Evolutionary conservation across 2,888 invertebrate species (phyloP).

Genomic region (Nomada goodeniana): DNA sequence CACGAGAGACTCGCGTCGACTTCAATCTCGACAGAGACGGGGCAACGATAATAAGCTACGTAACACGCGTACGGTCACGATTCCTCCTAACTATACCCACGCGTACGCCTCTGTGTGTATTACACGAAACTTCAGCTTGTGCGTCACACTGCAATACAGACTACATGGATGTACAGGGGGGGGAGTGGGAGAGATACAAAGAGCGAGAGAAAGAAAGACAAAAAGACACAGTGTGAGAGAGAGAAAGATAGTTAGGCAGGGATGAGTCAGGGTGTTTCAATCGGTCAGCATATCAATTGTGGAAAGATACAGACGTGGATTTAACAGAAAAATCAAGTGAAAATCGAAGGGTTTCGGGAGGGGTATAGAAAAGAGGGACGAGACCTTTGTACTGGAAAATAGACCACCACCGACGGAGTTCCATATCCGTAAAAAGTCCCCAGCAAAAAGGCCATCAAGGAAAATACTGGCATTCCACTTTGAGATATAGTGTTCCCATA

Average conservation of each 20-base stretch:
- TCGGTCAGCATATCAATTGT: constrained; percentile 53
- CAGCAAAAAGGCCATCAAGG: constrained; percentile 73
- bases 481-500: constrained; percentile 67
- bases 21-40: constrained; percentile 11
- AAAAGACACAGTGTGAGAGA: background rate
- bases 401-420: constrained; percentile 72
- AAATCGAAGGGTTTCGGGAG: background rate
- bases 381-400: constrained; percentile 53
- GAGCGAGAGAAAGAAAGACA: background rate
- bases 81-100: constrained; percentile 40
- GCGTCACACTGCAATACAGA: constrained; percentile 68
- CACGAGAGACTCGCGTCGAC: constrained; percentile 26
- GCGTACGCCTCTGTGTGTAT: constrained; percentile 2
- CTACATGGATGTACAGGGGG: constrained; percentile 44
- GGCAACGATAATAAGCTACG: constrained; percentile 32
- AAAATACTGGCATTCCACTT: constrained; percentile 76
- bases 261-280: constrained; percentile 13
- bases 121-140: constrained; percentile 63
- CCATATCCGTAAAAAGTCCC: constrained; percentile 66
- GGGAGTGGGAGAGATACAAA: background rate
- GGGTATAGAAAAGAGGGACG: constrained; percentile 9
- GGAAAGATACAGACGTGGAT: constrained; percentile 44
- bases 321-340: constrained; percentile 45
- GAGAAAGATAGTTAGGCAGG: background rate
- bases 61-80: constrained; percentile 34